phyloP scores from a whole-genome alignment of 2,797 vertebrate genomes.

The Arctocebus calabarensis region DNA sequence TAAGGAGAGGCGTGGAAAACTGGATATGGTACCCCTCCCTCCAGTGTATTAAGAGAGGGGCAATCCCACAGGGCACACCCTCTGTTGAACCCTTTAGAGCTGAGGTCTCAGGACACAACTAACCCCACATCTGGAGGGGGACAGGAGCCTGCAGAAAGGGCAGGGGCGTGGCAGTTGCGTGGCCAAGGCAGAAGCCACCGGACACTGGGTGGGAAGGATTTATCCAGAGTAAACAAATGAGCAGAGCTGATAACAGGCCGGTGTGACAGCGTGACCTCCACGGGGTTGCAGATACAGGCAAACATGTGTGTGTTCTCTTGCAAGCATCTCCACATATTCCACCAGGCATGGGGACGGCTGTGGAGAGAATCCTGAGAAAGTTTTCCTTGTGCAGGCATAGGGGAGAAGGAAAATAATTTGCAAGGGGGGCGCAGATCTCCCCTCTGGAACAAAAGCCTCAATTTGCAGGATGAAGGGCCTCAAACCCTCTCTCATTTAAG shows the following conservation, averaged over 20 bases:
- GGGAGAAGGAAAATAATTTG: not conserved
- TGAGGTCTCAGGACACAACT: not conserved
- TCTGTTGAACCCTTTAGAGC: not conserved
- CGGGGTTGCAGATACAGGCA: not conserved
- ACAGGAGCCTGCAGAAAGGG: not conserved
- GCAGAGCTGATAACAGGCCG: too few species aligned
- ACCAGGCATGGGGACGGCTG: not conserved
- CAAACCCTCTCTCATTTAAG: not conserved
- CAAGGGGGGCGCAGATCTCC: not conserved
- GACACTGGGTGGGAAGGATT: not conserved
- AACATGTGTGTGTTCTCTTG: not conserved
- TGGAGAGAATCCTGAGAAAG: not conserved
- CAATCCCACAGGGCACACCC: not conserved
- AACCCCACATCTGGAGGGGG: not conserved
- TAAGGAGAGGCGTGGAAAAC: not conserved
- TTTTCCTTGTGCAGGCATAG: not conserved
- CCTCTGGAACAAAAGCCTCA: not conserved
- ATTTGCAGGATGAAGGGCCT: not conserved
- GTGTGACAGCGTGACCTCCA: accelerated
- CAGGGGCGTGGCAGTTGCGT: accelerated
- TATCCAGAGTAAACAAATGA: accelerated
- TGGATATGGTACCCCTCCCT: not conserved
- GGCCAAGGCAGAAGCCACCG: not conserved
- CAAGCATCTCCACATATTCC: not conserved
- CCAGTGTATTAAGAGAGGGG: not conserved